phyloP scores from a whole-genome alignment of 2,797 vertebrate genomes.

The Lithobates sylvaticus region DNA sequence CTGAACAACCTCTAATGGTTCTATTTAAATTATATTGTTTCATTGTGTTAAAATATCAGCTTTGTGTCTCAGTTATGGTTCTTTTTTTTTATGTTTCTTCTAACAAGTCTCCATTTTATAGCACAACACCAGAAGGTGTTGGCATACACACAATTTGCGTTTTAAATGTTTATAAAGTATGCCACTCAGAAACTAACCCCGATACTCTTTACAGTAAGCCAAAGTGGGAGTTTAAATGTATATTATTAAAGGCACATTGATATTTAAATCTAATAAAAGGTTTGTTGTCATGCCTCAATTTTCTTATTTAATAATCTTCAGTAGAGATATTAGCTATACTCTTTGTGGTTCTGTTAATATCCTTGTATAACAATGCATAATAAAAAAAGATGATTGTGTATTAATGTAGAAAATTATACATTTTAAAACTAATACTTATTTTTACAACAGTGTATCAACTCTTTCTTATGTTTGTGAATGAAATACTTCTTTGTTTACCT shows the following conservation, averaged over 20 bases:
- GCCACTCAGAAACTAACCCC: constrained; percentile 82
- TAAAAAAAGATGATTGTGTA: not conserved
- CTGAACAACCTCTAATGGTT: not conserved
- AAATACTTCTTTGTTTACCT: too few species aligned
- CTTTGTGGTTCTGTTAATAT: not conserved
- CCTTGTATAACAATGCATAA: not conserved
- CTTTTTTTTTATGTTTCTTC: constrained; percentile 76
- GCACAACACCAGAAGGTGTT: constrained; percentile 81
- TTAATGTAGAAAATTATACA: not conserved
- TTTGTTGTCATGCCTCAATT: not conserved
- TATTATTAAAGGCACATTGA: not conserved
- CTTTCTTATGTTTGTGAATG: too few species aligned
- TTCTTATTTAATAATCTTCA: not conserved
- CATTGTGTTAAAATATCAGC: constrained; percentile 77
- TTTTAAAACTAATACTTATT: not conserved
- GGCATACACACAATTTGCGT: constrained; percentile 80
- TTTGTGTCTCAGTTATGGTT: constrained; percentile 77
- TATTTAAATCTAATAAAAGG: not conserved
- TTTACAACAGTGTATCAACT: too few species aligned
- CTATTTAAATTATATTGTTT: constrained; percentile 69
- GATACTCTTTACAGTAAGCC: constrained; percentile 75
- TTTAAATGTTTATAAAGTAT: constrained; percentile 84
- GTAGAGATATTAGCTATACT: not conserved
- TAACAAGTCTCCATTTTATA: constrained; percentile 80
- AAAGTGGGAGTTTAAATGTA: constrained; percentile 69